These are phyloP conservation scores for Sebastes minor DNA, from an alignment of 2,797 vertebrate genomes.

Conservation along the genomic window DNA sequence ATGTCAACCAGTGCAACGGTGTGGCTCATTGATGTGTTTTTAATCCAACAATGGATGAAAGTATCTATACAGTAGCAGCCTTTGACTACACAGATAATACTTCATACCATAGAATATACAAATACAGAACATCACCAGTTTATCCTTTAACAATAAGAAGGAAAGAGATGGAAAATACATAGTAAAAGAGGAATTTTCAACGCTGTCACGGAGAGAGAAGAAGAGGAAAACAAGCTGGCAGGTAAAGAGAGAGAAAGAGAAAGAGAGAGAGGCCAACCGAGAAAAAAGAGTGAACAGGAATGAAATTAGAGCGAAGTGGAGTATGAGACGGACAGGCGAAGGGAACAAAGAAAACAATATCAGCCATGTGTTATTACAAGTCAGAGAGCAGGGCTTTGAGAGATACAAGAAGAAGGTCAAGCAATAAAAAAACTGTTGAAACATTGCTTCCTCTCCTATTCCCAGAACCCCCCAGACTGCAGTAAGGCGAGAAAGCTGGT, in stretches of 20 bases:
- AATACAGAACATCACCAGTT: not conserved
- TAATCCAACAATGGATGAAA: not conserved
- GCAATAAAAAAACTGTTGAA: slow-evolving; percentile 66
- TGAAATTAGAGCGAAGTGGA: slow-evolving; percentile 26
- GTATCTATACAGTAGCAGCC: not conserved
- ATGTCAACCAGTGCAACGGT: not conserved
- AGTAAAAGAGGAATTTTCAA: not conserved
- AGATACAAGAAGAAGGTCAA: slow-evolving; percentile 56
- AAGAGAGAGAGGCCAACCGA: not conserved
- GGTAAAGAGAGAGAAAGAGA: not conserved
- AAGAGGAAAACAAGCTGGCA: not conserved
- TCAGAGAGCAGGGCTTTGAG: slow-evolving; percentile 45
- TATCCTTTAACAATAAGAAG: not conserved
- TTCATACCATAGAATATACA: not conserved
- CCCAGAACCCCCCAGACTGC: slow-evolving; percentile 95
- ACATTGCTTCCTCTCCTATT: slow-evolving; percentile 16
- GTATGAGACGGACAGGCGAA: slow-evolving; percentile 1
- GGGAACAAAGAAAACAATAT: slow-evolving; percentile 57
- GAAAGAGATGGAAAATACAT: not conserved
- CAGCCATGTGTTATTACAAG: slow-evolving; percentile 64
- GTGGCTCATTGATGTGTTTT: not conserved
- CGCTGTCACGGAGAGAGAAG: not conserved
- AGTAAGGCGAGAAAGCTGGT: slow-evolving; percentile 97
- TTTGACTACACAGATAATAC: not conserved
- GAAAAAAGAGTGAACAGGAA: slow-evolving; percentile 2